Base-by-base conservation (phyloP, 2,113 vertebrate genomes). In the Lasiurus borealis region DNA sequence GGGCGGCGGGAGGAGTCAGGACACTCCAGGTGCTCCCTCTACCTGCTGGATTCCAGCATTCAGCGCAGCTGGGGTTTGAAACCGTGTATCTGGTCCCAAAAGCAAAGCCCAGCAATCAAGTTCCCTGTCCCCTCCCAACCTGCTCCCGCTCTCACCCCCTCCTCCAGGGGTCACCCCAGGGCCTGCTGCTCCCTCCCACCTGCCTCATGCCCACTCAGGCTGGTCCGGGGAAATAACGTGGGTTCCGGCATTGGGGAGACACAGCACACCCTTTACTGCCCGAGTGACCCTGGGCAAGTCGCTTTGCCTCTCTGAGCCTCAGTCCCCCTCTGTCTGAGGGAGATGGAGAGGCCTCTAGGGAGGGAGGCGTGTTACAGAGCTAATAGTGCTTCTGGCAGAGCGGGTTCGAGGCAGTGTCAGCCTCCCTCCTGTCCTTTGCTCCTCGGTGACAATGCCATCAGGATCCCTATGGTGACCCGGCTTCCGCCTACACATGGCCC, bases 251-350 rank as follows among this genome's bases (percentile, higher is more conserved):
- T 62, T n/a, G 34, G n/a, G 44, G 29, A 50, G 40, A 19, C 76
- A 7, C 1, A 0, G 66, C n/a, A 34, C 3, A 18, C 3, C 12
- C 66, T 89, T 89, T 0, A n/a, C 66, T 21, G 8, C 40, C 81
- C 62, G 27, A 54, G 36, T 5, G 10, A 73, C 16, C 27, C 16
- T 5, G 29, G 80, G 77, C 50, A 54, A 71, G 48, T 50, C 31
- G 16, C 68, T 95, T 86, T 89, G 76, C 82, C 86, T 69, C 78
- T 71, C 94, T 75, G 85, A 94, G 95, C 97, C 96, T 98, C 96
- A 80, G 97, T 97, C 95, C 95, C 95, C 91, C 6, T 18, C 3
- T 93, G 29, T 29, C 46, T 31, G 62, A 59, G 10, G 27, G 18
- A 73, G 59, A 73, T 15, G 5, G 62, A 27, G 29, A 40, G 29